Percentiles rank a stretch among this genome's conserved stretches.
phyloP scores from a whole-genome alignment of 2,797 vertebrate genomes.

The Typhlichthys subterraneus region DNA sequence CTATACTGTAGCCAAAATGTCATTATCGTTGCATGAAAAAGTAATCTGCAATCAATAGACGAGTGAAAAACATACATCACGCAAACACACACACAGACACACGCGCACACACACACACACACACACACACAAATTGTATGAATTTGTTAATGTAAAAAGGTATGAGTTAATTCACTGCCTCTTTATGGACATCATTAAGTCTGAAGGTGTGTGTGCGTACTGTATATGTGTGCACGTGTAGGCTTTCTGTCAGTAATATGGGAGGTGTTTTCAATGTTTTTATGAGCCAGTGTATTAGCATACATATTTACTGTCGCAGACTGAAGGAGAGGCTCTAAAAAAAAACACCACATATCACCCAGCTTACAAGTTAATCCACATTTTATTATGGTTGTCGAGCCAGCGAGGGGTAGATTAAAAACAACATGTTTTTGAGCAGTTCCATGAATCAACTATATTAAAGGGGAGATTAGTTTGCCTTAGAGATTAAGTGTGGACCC shows the following conservation, averaged over 20 bases:
- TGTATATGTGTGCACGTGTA: constrained; percentile 28
- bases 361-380: constrained; percentile 81
- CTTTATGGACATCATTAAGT: background rate
- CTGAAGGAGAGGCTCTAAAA: constrained; percentile 47
- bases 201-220: constrained; percentile 5
- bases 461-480: constrained; percentile 79
- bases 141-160: too few relatives aligned
- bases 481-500: constrained; percentile 69
- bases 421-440: constrained; percentile 76
- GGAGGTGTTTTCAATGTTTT: constrained; percentile 66
- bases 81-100: too few relatives aligned
- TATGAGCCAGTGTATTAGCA: constrained; percentile 74
- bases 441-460: constrained; percentile 81
- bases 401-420: constrained; percentile 79
- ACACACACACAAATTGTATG: too few relatives aligned
- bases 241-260: constrained; percentile 45
- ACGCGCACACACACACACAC: too few relatives aligned
- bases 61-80: too few relatives aligned
- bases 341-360: constrained; percentile 58
- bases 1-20: too few relatives aligned
- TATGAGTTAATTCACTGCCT: too few relatives aligned
- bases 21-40: too few relatives aligned
- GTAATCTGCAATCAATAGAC: too few relatives aligned
- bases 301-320: constrained; percentile 76
- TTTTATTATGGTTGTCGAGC: constrained; percentile 79